Percentiles rank a stretch among this genome's conserved stretches.
phyloP scores from a whole-genome alignment of 2,113 vertebrate species.

The Sialia sialis region DNA sequence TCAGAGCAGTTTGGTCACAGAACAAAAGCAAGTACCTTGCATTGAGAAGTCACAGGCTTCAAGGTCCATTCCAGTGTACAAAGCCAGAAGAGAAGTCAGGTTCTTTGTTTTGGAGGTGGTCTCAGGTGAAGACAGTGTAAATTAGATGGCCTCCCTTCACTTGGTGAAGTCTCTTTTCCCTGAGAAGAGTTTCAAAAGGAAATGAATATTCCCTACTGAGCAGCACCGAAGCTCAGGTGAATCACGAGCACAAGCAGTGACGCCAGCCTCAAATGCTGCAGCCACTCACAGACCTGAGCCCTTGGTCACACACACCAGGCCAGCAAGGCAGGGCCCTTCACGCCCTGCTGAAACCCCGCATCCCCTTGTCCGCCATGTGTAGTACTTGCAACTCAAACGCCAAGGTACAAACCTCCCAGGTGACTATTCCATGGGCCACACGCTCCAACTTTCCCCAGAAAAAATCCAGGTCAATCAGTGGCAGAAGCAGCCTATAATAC shows the following conservation, averaged over 20 bases:
- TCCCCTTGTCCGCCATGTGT: background rate
- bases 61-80: slow-evolving; percentile 71
- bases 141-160: slow-evolving; percentile 52
- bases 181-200: slow-evolving; percentile 44
- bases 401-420: background rate
- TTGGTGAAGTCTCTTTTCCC: slow-evolving; percentile 61
- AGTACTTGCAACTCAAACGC: background rate
- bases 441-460: background rate
- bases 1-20: background rate
- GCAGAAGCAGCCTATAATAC: background rate
- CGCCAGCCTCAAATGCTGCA: slow-evolving; percentile 5
- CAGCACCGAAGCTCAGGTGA: slow-evolving; percentile 16
- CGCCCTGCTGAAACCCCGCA: background rate
- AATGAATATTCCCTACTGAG: slow-evolving; percentile 26
- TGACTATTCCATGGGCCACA: accelerated
- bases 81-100: slow-evolving; percentile 22
- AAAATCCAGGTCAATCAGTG: background rate
- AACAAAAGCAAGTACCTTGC: slow-evolving; percentile 67
- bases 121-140: background rate
- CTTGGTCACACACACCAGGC: background rate
- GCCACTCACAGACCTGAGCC: slow-evolving; percentile 41
- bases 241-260: slow-evolving; percentile 22
- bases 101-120: slow-evolving; percentile 6
- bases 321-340: background rate
- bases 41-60: slow-evolving; percentile 49